Evolutionary conservation across 2,797 vertebrate species (phyloP), one percentile per base, ranked within the genome.

Genomic region (Hypotaenidia philippensis): DNA sequence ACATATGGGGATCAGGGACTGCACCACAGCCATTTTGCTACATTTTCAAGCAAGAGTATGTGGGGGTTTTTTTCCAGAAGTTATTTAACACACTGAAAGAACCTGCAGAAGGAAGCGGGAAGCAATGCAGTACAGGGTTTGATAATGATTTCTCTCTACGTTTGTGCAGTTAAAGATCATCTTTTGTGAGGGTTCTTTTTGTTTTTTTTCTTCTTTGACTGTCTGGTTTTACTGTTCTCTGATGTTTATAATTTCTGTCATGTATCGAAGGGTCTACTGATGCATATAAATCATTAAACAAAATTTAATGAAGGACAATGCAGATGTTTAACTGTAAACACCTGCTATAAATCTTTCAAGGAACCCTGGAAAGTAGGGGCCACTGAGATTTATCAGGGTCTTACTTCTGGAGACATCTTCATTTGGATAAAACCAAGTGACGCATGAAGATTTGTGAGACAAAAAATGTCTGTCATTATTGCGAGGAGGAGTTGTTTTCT

Each of bases 251-350:
- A 70, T 52, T 92, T 76, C 53, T 82, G 40, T 77, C 66, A 79
- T 1, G 1, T 40, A 79, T 79, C 74, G 79, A 88, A 94, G 40
- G 22, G 41, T 79, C 32, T 57, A 89, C 19, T 71, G 68, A 89
- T 32, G 53, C 72, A 68, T 38, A 61, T 44, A 92, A 94, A 87
- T 83, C 41, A 89, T 66, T 87, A 68, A 45, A 82, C 6, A 69
- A 70, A 77, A 90, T 59, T 45, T 83, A 94, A 83, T 55, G 41
- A 94, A 80, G 25, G 71, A 82, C 60, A 94, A 49, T 36, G 53
- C 17, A 85, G 64, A 49, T 83, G 32, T 74, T 82, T 79, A 79
- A 81, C 71, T 75, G 34, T 49, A 81, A 93, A 90, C 22, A 88
- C 10, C 63, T 74, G 59, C 77, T 53, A 13, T 7, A 66, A 60